Conservation (phyloP, 1,140 invertebrate genomes). For the Psilanteris sp. region DNA sequence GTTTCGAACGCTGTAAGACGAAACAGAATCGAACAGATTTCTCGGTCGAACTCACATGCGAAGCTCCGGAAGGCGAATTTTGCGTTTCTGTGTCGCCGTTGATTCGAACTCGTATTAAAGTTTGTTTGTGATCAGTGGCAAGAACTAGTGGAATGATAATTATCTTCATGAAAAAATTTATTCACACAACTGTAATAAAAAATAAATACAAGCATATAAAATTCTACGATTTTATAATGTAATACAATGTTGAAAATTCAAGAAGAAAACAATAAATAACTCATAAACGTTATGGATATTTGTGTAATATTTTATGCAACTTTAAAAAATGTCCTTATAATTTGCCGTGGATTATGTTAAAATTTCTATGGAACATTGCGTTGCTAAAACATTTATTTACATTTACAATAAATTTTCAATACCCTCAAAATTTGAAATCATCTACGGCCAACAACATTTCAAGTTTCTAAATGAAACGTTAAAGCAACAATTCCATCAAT, state of each 20-base stretch:
- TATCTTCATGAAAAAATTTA: conserved; percentile 59
- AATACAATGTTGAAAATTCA: conserved; percentile 54
- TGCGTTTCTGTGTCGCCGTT: too few relatives aligned
- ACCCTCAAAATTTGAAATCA: conserved; percentile 27
- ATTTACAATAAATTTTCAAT: conserved; percentile 24
- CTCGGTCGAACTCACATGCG: too few relatives aligned
- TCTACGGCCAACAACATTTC: conserved; percentile 29
- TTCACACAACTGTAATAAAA: conserved; percentile 61
- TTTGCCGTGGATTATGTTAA: conserved; percentile 33
- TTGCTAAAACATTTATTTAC: conserved; percentile 46
- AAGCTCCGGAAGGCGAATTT: too few relatives aligned
- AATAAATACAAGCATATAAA: conserved; percentile 63
- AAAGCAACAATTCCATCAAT: conserved; percentile 34
- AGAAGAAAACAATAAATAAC: conserved; percentile 53
- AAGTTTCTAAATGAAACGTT: conserved; percentile 31
- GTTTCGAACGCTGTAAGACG: too few relatives aligned
- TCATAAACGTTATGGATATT: conserved; percentile 50
- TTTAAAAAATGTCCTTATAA: conserved; percentile 52
- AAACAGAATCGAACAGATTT: too few relatives aligned
- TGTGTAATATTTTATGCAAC: conserved; percentile 61
- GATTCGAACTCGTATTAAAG: too few relatives aligned
- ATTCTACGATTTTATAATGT: conserved; percentile 57
- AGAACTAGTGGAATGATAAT: conserved; percentile 18
- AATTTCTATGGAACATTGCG: conserved; percentile 39
- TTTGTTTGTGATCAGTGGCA: conserved; percentile 23